Evolutionary conservation across 2,113 vertebrate genomes (phyloP).

Genomic region (Epinephelus lanceolatus): DNA sequence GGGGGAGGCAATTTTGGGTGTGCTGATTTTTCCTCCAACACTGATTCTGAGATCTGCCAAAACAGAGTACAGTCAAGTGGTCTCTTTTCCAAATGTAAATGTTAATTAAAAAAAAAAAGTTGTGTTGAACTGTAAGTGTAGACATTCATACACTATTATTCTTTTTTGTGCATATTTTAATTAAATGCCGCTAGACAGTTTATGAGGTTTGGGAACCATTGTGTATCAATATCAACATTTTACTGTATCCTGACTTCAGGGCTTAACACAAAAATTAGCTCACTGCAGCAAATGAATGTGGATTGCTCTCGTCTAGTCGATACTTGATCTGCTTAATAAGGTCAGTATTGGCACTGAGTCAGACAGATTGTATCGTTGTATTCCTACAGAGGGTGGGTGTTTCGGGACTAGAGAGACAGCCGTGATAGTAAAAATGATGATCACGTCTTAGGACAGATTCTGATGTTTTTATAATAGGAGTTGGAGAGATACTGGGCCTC

Average conservation of each 20-base stretch:
- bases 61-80: background rate
- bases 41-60: background rate
- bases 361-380: background rate
- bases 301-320: background rate
- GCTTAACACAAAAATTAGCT: background rate
- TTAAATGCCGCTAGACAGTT: background rate
- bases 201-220: background rate
- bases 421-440: background rate
- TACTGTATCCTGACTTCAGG: background rate
- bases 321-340: background rate
- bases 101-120: too few species aligned
- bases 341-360: background rate
- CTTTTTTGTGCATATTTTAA: background rate
- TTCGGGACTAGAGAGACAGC: background rate
- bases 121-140: background rate
- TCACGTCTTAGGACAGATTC: background rate
- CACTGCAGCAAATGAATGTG: slow-evolving; percentile 9
- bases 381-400: background rate
- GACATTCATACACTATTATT: background rate
- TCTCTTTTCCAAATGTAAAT: background rate
- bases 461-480: background rate
- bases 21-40: background rate
- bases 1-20: background rate
- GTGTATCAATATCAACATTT: background rate
- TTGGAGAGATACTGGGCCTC: background rate